phyloP scores from a whole-genome alignment of 2,113 vertebrate species.

The Craseonycteris thonglongyai region DNA sequence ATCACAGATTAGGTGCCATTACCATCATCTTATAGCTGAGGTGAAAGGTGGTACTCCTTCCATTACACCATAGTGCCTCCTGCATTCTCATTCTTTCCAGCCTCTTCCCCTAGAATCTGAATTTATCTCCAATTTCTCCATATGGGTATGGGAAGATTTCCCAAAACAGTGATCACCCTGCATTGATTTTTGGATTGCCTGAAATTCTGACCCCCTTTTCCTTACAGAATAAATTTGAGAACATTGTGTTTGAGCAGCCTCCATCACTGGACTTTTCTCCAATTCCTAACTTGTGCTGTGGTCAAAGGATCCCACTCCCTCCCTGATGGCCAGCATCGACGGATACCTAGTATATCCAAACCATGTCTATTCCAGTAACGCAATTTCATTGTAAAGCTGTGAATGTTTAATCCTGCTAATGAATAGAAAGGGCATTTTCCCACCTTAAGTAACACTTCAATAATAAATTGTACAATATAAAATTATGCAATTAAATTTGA shows the following conservation, averaged over 20 bases:
- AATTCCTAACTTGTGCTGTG: neutral
- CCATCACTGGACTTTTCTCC: neutral
- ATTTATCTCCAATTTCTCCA: neutral
- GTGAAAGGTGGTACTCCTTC: neutral
- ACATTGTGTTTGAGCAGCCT: neutral
- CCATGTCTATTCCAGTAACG: neutral
- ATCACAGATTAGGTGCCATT: neutral
- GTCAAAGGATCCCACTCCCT: neutral
- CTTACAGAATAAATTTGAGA: neutral
- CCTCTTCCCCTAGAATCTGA: neutral
- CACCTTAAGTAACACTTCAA: neutral
- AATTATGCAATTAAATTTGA: neutral
- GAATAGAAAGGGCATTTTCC: neutral
- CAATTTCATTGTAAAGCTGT: neutral
- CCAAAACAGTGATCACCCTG: neutral
- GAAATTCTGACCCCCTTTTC: neutral
- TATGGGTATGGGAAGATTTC: neutral
- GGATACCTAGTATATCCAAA: neutral
- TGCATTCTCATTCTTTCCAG: neutral
- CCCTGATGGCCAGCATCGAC: neutral
- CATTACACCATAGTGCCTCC: neutral
- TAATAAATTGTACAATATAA: neutral
- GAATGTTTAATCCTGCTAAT: neutral
- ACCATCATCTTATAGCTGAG: neutral
- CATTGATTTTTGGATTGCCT: neutral